A percentile compares a stretch with the other conserved stretches of the same genome.
phyloP scores from a whole-genome alignment of 2,797 vertebrate species.

The Sebastiscus tertius region DNA sequence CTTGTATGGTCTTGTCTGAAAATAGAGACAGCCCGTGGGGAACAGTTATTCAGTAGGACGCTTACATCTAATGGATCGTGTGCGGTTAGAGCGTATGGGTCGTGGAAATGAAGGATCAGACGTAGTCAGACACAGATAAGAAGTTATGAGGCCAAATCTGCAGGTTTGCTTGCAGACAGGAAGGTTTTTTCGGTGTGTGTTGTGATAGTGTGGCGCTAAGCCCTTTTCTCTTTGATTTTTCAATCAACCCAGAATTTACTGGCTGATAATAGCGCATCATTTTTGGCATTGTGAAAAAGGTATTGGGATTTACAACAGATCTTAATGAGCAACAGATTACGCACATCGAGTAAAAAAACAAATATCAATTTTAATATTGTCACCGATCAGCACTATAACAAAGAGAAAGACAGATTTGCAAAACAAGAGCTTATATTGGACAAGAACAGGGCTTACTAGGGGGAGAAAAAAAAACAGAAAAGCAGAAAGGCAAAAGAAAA shows the following conservation, averaged over 20 bases:
- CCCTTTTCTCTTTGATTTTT: constrained; percentile 33
- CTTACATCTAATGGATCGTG: constrained; percentile 57
- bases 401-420: constrained; percentile 29
- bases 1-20: constrained; percentile 15
- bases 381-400: constrained; percentile 11
- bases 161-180: not conserved
- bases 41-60: constrained; percentile 54
- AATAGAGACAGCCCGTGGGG: constrained; percentile 18
- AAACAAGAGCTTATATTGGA: constrained; percentile 36
- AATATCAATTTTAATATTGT: constrained; percentile 26
- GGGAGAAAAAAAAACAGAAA: not conserved
- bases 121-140: constrained; percentile 21
- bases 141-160: constrained; percentile 30
- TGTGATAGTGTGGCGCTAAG: not conserved
- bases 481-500: constrained; percentile 53
- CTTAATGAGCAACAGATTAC: constrained; percentile 29
- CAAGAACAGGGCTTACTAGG: constrained; percentile 37
- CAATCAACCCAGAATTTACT: constrained; percentile 18
- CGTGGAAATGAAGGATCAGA: not conserved
- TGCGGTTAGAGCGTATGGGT: constrained; percentile 47
- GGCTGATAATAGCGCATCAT: not conserved
- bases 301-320: constrained; percentile 18
- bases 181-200: not conserved
- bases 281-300: constrained; percentile 10
- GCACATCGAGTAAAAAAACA: not conserved